Evolutionary conservation across 2,113 vertebrate genomes (phyloP), one percentile per base, ranked within the genome.

Genomic region (Hippocampus mohnikei): DNA sequence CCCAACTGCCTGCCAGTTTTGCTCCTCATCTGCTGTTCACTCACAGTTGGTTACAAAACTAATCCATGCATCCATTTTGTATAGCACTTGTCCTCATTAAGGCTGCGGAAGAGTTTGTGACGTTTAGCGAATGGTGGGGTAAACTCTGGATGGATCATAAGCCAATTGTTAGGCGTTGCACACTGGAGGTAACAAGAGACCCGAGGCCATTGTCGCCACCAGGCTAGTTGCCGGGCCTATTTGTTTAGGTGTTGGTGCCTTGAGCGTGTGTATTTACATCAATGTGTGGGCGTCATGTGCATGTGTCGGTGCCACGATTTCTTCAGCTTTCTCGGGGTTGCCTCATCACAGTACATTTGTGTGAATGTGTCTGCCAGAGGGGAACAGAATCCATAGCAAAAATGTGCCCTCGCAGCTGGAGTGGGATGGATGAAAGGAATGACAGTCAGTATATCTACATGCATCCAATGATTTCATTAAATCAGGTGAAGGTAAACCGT

Each of bases 311-410:
- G 72, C 61, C 12, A 23, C 50, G 83, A 81, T 89, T 87, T 88
- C 77, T 81, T 84, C 84, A 88, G 88, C 83, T 70, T 85, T 77
- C 81, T 86, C 79, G 80, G 85, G 80, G 84, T 82, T 87, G 79
- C 73, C 77, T 75, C 75, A 44, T 44, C 42, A 44, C 10, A 44
- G 13, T 37, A 37, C 33, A 37, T 37, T 37, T 37, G 5, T 37
- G 64, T 70, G 59, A 70, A 66, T 67, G 70, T 69, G 63, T 64
- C 53, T 74, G 73, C 70, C 68, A 59, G 10, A 53, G 78, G 33
- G 83, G 73, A 88, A 88, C 74, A 80, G 84, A 85, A 88, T 84
- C 84, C 85, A 87, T 83, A 86, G 83, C 81, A 89, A 90, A 90
- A 86, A 88, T 73, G 76, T 62, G 78, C 74, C 79, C 81, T 86